Base-by-base conservation (phyloP, 2,113 vertebrate genomes). In the Porphyrio hochstetteri region DNA sequence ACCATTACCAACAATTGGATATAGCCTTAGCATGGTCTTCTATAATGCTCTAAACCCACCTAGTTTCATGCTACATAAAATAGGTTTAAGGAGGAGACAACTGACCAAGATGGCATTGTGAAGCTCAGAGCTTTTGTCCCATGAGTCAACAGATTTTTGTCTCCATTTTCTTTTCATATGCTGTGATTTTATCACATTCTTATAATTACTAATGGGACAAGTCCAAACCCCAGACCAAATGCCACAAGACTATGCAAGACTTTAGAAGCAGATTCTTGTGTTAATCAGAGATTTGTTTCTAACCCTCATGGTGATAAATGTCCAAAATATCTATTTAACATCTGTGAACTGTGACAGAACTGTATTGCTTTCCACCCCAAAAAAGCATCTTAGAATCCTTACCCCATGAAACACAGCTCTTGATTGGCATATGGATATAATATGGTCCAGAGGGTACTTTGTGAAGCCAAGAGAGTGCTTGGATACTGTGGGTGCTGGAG, bases 121-220 rank as follows among this genome's bases (percentile, higher is more conserved):
- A 64, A 86, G n/a, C 56, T 65, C 59, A 5, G 53, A 60, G 31
- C n/a, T 72, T 85, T 55, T 92, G 52, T 55, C 82, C 48, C 84
- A 10, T 23, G 14, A 91, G 88, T 50, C 77, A 95, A 86, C 44
- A 67, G 61, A 85, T 86, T 97, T 97, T 96, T 90, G 36, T 44
- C 80, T 94, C 69, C 21, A 17, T 28, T 35, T 71, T 93, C 21
- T 93, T 96, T 82, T 94, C 50, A 38, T 85, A 87, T 59, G 40
- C 81, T 93, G 81, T 95, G 69, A 68, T 95, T 96, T 94, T 60
- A 67, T 88, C 56, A 63, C 59, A 20, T 61, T 40, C 55, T 59
- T 77, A 7, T 75, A 78, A 86, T 92, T 93, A 84, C 23, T 4
- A 60, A 86, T 0, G 10, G 86, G 90, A 81, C 14, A 52, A 71